Conservation (phyloP, 2,888 invertebrate genomes). For the Torymus aiolomorphi region DNA sequence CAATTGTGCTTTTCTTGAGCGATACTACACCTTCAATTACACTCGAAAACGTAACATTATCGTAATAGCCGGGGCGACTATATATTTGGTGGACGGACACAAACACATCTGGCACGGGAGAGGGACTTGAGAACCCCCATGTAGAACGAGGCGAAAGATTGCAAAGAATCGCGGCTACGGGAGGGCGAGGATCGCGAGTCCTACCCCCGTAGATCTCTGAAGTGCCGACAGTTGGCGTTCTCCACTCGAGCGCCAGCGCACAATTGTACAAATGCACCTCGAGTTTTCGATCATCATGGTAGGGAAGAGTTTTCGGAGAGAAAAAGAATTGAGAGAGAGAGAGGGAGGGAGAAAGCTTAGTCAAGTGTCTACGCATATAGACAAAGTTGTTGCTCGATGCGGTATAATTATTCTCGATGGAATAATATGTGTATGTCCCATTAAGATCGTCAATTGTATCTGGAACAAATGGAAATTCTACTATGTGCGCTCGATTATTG, state of each 20-base stretch:
- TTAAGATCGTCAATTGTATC: slow-evolving; percentile 29
- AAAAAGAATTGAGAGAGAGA: slow-evolving; percentile 13
- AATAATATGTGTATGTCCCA: slow-evolving; percentile 46
- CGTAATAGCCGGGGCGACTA: slow-evolving; percentile 25
- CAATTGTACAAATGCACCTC: slow-evolving; percentile 63
- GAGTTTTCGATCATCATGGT: slow-evolving; percentile 27
- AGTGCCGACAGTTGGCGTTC: slow-evolving; percentile 75
- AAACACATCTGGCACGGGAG: slow-evolving; percentile 57
- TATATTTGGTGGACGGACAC: slow-evolving; percentile 31
- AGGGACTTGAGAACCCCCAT: slow-evolving; percentile 43
- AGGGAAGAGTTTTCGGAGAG: slow-evolving; percentile 58
- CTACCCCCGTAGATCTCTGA: slow-evolving; percentile 65
- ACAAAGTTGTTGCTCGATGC: slow-evolving; percentile 49
- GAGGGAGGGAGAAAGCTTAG: slow-evolving; percentile 21
- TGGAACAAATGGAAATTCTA: slow-evolving; percentile 51
- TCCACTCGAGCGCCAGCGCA: slow-evolving; percentile 70
- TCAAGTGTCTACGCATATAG: slow-evolving; percentile 51
- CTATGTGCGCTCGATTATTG: neutral
- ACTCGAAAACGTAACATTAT: slow-evolving; percentile 45
- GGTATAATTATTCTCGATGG: slow-evolving; percentile 32
- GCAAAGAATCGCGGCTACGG: slow-evolving; percentile 39
- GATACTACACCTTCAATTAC: slow-evolving; percentile 53
- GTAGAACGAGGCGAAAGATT: slow-evolving; percentile 50
- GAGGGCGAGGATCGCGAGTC: slow-evolving; percentile 15
- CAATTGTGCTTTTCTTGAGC: slow-evolving; percentile 49